Percentiles rank a stretch among this genome's conserved stretches.
Evolutionary conservation across 2,797 vertebrate species (phyloP).

Genomic region (Myotis daubentonii): DNA sequence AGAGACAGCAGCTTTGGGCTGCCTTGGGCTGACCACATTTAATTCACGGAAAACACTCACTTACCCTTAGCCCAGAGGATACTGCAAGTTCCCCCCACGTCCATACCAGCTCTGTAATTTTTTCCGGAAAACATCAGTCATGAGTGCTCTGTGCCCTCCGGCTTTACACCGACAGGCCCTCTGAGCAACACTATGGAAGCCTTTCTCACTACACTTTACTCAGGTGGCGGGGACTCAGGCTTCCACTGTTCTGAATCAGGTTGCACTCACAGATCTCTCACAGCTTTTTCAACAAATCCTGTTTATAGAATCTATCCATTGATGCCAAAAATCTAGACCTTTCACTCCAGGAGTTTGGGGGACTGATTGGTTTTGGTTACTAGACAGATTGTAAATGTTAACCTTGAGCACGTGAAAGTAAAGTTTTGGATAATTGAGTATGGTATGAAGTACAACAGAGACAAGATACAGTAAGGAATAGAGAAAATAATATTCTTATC

Average conservation of each 20-base stretch:
- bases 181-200: not conserved
- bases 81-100: not conserved
- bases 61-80: not conserved
- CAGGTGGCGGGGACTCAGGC: not conserved
- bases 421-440: not conserved
- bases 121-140: not conserved
- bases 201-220: not conserved
- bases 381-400: not conserved
- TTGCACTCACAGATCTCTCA: not conserved
- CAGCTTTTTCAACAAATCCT: not conserved
- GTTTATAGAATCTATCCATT: not conserved
- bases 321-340: not conserved
- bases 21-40: not conserved
- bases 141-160: accelerated
- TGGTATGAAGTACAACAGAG: not conserved
- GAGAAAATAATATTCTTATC: not conserved
- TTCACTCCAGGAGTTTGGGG: not conserved
- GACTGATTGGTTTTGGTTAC: not conserved
- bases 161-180: not conserved
- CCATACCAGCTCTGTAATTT: not conserved
- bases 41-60: not conserved
- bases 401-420: not conserved
- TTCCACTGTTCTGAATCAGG: not conserved
- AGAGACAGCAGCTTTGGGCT: not conserved
- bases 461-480: not conserved